Base-by-base conservation (phyloP, 2,113 vertebrate genomes). In the Oryctolagus cuniculus region DNA sequence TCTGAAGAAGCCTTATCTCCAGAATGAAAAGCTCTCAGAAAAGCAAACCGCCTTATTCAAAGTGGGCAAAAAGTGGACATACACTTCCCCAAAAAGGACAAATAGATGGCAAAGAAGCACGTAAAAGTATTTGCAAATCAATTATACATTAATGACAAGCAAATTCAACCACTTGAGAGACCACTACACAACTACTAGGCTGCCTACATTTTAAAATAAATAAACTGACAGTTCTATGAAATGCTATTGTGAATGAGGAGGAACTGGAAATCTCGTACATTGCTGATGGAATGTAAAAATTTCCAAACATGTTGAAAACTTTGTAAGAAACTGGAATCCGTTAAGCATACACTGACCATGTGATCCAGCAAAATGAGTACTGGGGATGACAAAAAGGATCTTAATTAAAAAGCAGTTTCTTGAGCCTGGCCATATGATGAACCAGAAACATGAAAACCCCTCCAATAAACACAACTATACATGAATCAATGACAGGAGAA, bases 11-110 rank as follows among this genome's bases (percentile, higher is more conserved):
- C 49, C 27, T 83, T 91, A 10, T 75, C 24, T 77, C 1, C 75
- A 58, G 36, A 58, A 77, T 70, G 67, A 79, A 89, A 21, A 91
- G 74, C 63, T 81, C 38, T 95, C 69, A 84, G 70, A 34, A 85
- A 94, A 75, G 44, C 19, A 85, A 88, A 74, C 2, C 51, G 29
- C 5, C 1, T 22, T 29, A 69, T 29, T 27, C 11, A 84, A 91
- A 91, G 67, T 61, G 3, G 13, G 34, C 36, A 91, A 93, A 78
- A 51, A 79, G 36, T 83, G 64, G 82, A 64, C 16, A 38, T 6
- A 86, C 73, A 58, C 29, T 58, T 66, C 10, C 29, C 16, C 24
- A 85, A 55, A 55, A 31, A 88, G 91, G 51, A 89, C 44, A 78
- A 66, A 58, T 49, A 31, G 29, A 70, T 29, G 21, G 53, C 21